Evolutionary conservation across 1,140 invertebrate genomes (phyloP).

Genomic region (Tetragnatha versicolor): DNA sequence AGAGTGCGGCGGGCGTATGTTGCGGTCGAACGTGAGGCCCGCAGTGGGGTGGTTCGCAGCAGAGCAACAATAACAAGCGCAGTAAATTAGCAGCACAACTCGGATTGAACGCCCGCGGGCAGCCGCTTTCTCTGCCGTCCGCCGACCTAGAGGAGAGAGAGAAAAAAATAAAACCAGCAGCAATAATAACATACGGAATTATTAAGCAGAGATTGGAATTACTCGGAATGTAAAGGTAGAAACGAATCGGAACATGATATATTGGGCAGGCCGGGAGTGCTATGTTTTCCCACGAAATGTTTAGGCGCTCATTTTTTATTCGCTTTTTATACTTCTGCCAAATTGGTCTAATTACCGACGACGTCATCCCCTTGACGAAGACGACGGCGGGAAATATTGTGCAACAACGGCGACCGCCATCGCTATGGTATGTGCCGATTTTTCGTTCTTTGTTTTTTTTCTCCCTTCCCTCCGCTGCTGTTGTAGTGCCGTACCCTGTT

Average conservation of each 20-base stretch:
- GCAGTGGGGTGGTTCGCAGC: no score
- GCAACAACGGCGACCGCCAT: constrained; percentile 26
- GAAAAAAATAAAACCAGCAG: constrained; percentile 30
- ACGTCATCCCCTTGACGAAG: constrained; percentile 13
- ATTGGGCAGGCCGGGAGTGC: constrained; percentile 41
- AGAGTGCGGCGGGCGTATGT: background rate
- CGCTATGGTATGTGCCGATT: constrained; percentile 21
- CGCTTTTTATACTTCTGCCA: constrained; percentile 43
- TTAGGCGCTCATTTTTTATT: constrained; percentile 48
- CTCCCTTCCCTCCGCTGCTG: constrained; percentile 4
- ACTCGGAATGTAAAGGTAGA: constrained; percentile 54
- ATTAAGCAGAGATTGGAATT: constrained; percentile 53
- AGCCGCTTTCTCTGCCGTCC: constrained; percentile 5
- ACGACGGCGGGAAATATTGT: constrained; percentile 43
- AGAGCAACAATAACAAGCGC: no score
- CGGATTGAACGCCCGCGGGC: constrained; percentile 23
- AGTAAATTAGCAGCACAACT: constrained; percentile 42
- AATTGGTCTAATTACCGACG: constrained; percentile 49
- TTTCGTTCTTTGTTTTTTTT: constrained; percentile 4
- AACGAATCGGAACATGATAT: constrained; percentile 54
- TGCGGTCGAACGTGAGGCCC: background rate
- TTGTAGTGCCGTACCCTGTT: constrained; percentile 45
- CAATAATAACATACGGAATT: constrained; percentile 53
- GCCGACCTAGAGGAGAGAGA: constrained; percentile 43
- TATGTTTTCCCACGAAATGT: constrained; percentile 52